Base-by-base conservation (phyloP, 2,888 invertebrate genomes). In the Anoplius nigerrimus region DNA sequence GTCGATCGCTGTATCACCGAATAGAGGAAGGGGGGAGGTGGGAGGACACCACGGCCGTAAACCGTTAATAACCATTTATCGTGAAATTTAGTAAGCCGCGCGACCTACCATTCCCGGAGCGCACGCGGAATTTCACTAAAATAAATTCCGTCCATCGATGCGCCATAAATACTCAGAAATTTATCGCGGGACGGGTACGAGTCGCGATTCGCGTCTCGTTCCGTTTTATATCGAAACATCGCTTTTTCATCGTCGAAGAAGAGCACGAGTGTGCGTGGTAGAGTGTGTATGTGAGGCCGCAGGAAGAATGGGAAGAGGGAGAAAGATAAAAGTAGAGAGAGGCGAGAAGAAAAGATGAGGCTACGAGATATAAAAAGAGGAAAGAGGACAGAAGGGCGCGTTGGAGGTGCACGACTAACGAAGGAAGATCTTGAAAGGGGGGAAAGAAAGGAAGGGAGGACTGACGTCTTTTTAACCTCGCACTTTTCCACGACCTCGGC, bases 391-490 rank as follows among this genome's bases (percentile, higher is more conserved):
- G 18, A 42, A 55, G 42, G 42, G 34, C 51, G 43, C 58, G 27
- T 60, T 46, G 52, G 66, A n/a, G 65, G 62, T 51, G 63, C 53
- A 58, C 48, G 67, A 69, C 69, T 69, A 72, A 73, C 60, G 74
- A 77, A 71, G 72, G 69, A 66, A 72, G 66, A 72, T 45, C 22
- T 48, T 48, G 16, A 15, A 56, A 43, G 15, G 34, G 45, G 11
- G 11, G 11, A 24, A 24, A 24, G 24, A 24, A 2, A 24, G 24
- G 24, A 62, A 63, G 56, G 34, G 56, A 27, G 57, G 27, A 42
- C 20, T 62, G 58, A 51, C 16, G 54, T 52, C 59, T 48, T 56
- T 67, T 67, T 67, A 67, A 67, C 66, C 24, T 53, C 46, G 24
- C 56, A 56, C 34, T 56, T 53, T 48, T 18, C 48, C 48, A 18